These are phyloP conservation scores for Bradypus variegatus DNA, from an alignment of 2,797 vertebrate genomes.

Conservation along the genomic window DNA sequence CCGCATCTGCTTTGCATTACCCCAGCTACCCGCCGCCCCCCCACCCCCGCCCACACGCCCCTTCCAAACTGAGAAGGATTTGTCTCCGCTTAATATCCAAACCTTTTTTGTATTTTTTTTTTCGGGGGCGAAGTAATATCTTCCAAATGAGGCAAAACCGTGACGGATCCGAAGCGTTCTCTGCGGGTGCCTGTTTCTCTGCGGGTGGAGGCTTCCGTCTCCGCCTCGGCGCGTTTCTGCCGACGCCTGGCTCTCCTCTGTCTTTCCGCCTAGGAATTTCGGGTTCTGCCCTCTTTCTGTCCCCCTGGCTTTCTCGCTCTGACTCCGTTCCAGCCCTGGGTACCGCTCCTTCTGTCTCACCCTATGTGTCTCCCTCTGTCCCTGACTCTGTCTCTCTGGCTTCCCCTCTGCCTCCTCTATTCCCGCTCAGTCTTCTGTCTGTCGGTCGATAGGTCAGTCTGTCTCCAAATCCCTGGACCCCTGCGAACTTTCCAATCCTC, in stretches of 20 bases:
- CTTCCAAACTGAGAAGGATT: slow-evolving; percentile 64
- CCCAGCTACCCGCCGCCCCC: slow-evolving; percentile 17
- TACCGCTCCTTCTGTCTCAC: background rate
- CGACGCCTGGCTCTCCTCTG: background rate
- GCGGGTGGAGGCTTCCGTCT: slow-evolving; percentile 39
- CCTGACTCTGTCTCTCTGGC: background rate
- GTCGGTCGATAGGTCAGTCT: background rate
- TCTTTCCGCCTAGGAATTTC: background rate
- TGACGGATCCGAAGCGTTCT: slow-evolving; percentile 66
- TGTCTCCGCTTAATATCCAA: slow-evolving; percentile 66
- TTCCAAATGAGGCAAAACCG: slow-evolving; percentile 68
- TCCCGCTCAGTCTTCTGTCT: background rate
- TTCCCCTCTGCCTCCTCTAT: background rate
- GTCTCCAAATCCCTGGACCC: background rate
- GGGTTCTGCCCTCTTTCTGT: background rate
- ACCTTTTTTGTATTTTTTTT: slow-evolving; percentile 67
- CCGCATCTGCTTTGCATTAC: slow-evolving; percentile 62
- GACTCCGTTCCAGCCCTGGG: background rate
- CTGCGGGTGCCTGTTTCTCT: slow-evolving; percentile 58
- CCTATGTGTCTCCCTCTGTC: background rate
- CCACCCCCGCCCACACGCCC: background rate
- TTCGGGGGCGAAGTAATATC: slow-evolving; percentile 65
- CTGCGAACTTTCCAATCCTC: slow-evolving; percentile 54
- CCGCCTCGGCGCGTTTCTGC: slow-evolving; percentile 40
- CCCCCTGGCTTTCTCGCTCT: background rate